A percentile compares a stretch with the other conserved stretches of the same genome.
Evolutionary conservation across 2,797 vertebrate species (phyloP).

Genomic region (Sebastes taczanowskii): DNA sequence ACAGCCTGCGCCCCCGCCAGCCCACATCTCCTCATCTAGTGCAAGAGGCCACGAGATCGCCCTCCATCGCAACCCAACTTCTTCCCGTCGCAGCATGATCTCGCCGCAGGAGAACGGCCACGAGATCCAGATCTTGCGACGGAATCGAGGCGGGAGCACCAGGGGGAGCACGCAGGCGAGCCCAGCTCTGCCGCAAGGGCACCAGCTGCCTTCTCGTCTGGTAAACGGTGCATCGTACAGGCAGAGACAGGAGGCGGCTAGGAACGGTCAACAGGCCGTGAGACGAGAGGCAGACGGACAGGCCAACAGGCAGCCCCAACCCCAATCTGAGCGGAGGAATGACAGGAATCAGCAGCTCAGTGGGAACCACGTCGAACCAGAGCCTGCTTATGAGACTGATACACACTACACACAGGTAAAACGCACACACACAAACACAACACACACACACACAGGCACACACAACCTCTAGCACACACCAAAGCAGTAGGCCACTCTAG

Average conservation of each 20-base stretch:
- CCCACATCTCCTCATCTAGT: background rate
- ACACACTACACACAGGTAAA: constrained; percentile 72
- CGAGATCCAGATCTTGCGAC: constrained; percentile 73
- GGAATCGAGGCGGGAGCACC: constrained; percentile 41
- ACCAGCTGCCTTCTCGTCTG: constrained; percentile 72
- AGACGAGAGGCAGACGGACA: constrained; percentile 51
- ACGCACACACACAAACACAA: background rate
- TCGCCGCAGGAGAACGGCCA: constrained; percentile 72
- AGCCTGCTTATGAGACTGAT: constrained; percentile 65
- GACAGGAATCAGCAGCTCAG: constrained; percentile 53
- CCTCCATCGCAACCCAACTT: constrained; percentile 67
- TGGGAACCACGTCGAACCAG: constrained; percentile 78
- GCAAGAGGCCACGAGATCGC: constrained; percentile 83
- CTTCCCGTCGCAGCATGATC: constrained; percentile 51
- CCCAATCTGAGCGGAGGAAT: constrained; percentile 36
- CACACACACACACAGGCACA: background rate
- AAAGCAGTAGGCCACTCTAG: background rate
- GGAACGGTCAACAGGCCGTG: constrained; percentile 23
- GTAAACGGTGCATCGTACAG: constrained; percentile 66
- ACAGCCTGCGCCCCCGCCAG: constrained; percentile 8
- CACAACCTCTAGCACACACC: background rate
- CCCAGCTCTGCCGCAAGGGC: constrained; percentile 67
- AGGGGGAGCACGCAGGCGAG: constrained; percentile 37
- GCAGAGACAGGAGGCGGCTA: constrained; percentile 53
- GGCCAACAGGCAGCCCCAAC: constrained; percentile 20